A percentile compares a stretch with the other conserved stretches of the same genome.
Conservation (phyloP, 2,888 invertebrate species). For the Polyploca ridens region DNA sequence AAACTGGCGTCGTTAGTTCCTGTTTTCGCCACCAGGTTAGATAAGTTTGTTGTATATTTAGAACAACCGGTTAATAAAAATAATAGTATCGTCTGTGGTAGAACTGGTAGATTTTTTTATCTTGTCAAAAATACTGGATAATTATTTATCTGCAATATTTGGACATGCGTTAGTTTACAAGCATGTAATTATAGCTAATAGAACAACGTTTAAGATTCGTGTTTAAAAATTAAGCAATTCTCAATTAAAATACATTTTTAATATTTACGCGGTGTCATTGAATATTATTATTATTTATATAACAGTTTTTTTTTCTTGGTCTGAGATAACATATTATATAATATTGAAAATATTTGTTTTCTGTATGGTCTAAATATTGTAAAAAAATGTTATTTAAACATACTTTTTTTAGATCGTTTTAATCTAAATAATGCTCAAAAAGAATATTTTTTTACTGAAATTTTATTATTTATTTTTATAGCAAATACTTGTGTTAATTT, state of each 20-base stretch:
- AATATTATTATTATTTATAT: too few species aligned
- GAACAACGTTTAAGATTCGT: constrained; percentile 43
- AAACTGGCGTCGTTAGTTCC: too few species aligned
- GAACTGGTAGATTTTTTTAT: not conserved
- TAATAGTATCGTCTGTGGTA: not conserved
- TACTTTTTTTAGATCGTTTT: too few species aligned
- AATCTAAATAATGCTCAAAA: too few species aligned
- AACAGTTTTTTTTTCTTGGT: too few species aligned
- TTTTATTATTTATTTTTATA: too few species aligned
- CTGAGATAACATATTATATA: too few species aligned
- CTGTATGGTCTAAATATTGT: constrained; percentile 7
- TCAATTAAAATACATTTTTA: constrained; percentile 43
- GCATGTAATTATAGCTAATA: constrained; percentile 54
- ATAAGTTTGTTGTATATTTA: not conserved
- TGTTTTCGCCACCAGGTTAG: too few species aligned
- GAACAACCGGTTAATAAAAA: too few species aligned
- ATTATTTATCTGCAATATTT: constrained; percentile 31
- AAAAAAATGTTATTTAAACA: not conserved
- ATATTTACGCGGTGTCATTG: constrained; percentile 32
- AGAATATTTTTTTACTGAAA: too few species aligned
- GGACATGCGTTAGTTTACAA: constrained; percentile 39
- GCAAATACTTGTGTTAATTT: too few species aligned
- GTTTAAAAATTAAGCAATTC: constrained; percentile 32
- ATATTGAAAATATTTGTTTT: too few species aligned
- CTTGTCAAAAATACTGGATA: constrained; percentile 26